Percentiles rank a stretch among this genome's conserved stretches.
These are phyloP conservation scores for Amiota minor DNA, from an alignment of 2,888 invertebrate species.

Conservation along the genomic window DNA sequence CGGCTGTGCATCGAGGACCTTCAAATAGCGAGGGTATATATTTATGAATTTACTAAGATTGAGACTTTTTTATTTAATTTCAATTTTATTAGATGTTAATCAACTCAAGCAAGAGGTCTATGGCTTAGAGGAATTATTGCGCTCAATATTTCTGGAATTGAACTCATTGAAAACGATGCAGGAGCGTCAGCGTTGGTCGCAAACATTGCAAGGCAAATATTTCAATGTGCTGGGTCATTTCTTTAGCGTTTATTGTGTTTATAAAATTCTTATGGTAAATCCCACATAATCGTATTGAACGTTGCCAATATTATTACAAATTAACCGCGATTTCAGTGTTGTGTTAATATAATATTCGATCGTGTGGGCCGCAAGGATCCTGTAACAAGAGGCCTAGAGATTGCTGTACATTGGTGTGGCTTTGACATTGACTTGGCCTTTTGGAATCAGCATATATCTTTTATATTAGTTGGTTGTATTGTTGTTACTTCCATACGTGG, in stretches of 20 bases:
- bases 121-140: conserved; percentile 91
- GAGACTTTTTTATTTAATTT: not conserved
- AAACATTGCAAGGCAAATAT: conserved; percentile 96
- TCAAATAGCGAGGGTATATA: conserved; percentile 79
- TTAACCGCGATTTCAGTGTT: conserved; percentile 79
- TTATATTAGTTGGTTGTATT: conserved; percentile 96
- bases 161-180: conserved; percentile 94
- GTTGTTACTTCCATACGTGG: conserved; percentile 98
- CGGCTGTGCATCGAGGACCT: conserved; percentile 75
- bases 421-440: conserved; percentile 97
- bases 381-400: conserved; percentile 95
- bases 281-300: not conserved
- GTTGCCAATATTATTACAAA: not conserved
- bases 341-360: conserved; percentile 98
- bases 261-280: conserved; percentile 99
- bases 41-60: too few relatives aligned
- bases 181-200: conserved; percentile 94
- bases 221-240: conserved; percentile 99
- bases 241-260: conserved; percentile 97
- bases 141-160: conserved; percentile 96
- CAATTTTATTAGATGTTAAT: conserved; percentile 78
- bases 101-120: conserved; percentile 89
- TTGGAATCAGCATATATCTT: conserved; percentile 99
- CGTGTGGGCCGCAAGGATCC: conserved; percentile 99
- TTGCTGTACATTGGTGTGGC: conserved; percentile 96